A percentile compares a stretch with the other conserved stretches of the same genome.
Evolutionary conservation across 2,113 vertebrate species (phyloP).

Genomic region (Montifringilla adamsi): DNA sequence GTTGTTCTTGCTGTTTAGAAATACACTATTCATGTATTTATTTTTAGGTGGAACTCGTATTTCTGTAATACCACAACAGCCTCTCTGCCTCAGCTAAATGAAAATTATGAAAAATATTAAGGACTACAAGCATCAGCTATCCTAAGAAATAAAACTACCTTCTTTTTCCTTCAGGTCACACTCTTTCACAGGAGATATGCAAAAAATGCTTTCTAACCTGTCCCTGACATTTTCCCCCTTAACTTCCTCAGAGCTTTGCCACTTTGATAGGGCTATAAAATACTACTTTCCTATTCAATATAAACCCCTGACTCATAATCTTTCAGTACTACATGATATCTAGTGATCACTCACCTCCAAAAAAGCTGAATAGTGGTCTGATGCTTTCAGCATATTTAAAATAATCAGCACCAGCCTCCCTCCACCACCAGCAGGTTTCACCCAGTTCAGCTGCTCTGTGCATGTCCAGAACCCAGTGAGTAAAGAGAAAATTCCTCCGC

Average conservation of each 20-base stretch:
- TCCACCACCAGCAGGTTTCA: background rate
- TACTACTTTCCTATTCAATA: background rate
- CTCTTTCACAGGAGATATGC: background rate
- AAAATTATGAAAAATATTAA: background rate
- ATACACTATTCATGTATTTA: background rate
- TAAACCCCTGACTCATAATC: background rate
- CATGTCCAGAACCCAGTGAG: background rate
- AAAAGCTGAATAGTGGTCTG: background rate
- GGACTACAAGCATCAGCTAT: background rate
- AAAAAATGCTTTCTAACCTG: background rate
- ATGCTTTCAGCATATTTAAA: background rate
- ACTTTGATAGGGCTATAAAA: background rate
- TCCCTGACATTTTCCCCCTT: background rate
- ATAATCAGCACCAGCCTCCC: background rate
- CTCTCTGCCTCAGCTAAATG: background rate
- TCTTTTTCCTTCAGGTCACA: background rate
- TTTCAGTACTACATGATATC: background rate
- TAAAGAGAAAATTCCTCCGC: background rate
- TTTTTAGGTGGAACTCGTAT: constrained; percentile 3
- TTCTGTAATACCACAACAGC: background rate
- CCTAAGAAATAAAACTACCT: background rate
- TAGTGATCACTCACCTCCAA: background rate
- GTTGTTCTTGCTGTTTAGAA: background rate
- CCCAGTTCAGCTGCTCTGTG: background rate
- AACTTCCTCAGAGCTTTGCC: background rate